These are phyloP conservation scores for Drosophila infuscata DNA, from an alignment of 2,888 invertebrate species.

Conservation along the genomic window DNA sequence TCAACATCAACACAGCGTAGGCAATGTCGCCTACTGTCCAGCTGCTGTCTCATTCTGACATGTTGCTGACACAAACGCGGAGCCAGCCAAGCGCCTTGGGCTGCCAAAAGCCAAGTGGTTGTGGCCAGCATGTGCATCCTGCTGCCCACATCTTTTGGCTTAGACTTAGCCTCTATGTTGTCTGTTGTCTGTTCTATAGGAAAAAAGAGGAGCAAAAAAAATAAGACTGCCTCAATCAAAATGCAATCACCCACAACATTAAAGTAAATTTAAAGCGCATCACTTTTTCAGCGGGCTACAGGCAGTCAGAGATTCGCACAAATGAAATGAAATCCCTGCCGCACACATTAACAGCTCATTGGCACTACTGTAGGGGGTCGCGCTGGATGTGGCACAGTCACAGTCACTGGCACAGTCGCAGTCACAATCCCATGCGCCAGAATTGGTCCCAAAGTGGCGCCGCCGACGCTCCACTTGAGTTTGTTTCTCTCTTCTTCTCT, in stretches of 20 bases:
- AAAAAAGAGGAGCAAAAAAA: constrained; percentile 2
- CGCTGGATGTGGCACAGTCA: constrained; percentile 47
- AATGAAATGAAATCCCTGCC: constrained; percentile 77
- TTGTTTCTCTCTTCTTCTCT: constrained; percentile 21
- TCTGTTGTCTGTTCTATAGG: neutral
- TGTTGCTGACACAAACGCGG: constrained; percentile 82
- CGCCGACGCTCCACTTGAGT: constrained; percentile 68
- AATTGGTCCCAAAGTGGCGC: constrained; percentile 70
- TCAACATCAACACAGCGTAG: constrained; percentile 40
- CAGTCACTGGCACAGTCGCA: constrained; percentile 29
- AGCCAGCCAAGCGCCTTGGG: constrained; percentile 60
- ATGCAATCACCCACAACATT: constrained; percentile 80
- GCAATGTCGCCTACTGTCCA: constrained; percentile 73
- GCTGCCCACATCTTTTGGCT: constrained; percentile 60
- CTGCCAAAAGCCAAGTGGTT: constrained; percentile 57
- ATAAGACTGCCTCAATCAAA: constrained; percentile 66
- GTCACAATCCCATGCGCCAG: constrained; percentile 30
- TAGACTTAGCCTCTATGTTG: constrained; percentile 14
- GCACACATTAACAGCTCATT: constrained; percentile 84
- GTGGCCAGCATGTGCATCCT: constrained; percentile 56
- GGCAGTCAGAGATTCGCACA: constrained; percentile 39
- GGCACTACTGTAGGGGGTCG: constrained; percentile 83
- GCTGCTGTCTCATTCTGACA: constrained; percentile 75
- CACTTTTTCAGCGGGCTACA: constrained; percentile 26
- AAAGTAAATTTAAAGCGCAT: constrained; percentile 70